These are phyloP conservation scores for Salvelinus alpinus DNA, from an alignment of 2,113 vertebrate species.

Conservation along the genomic window DNA sequence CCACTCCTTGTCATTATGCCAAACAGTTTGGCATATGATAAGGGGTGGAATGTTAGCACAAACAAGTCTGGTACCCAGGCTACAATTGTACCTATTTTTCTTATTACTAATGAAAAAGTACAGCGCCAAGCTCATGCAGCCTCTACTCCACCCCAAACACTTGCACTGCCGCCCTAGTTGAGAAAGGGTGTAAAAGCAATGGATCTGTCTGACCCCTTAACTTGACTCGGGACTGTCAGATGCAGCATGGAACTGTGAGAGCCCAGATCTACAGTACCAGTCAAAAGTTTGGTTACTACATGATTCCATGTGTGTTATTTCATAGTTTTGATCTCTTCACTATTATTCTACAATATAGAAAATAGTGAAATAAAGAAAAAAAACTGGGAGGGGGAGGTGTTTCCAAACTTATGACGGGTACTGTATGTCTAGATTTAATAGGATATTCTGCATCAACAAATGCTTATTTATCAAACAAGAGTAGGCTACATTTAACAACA, in stretches of 20 bases:
- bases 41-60: not conserved
- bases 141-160: not conserved
- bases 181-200: conserved; percentile 11
- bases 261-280: not conserved
- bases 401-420: not conserved
- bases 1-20: too few relatives aligned
- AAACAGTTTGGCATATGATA: too few relatives aligned
- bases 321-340: too few relatives aligned
- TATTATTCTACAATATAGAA: too few relatives aligned
- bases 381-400: too few relatives aligned
- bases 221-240: conserved; percentile 21
- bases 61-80: not conserved
- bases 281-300: too few relatives aligned
- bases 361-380: too few relatives aligned
- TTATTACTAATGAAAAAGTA: not conserved
- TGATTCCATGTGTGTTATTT: too few relatives aligned
- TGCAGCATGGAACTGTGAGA: not conserved
- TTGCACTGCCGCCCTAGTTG: not conserved
- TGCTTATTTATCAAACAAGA: not conserved
- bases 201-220: conserved; percentile 67
- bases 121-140: not conserved
- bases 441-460: not conserved
- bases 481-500: not conserved
- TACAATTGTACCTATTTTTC: not conserved
- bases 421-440: not conserved